Percentiles rank a stretch among this genome's conserved stretches.
Evolutionary conservation across 1,140 invertebrate genomes (phyloP).

Genomic region (Drosophila nannoptera): DNA sequence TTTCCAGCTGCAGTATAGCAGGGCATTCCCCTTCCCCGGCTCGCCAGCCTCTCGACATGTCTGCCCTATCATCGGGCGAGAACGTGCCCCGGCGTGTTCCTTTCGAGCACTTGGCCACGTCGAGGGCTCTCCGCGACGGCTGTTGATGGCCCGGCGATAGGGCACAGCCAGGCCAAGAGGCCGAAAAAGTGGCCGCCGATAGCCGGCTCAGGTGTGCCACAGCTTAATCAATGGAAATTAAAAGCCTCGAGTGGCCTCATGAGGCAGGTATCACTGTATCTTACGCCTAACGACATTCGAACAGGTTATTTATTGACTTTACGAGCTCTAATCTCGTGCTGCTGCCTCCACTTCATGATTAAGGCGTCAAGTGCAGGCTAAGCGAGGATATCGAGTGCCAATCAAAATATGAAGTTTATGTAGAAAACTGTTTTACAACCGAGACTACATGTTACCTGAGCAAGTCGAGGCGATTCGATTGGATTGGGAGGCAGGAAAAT

Average conservation of each 20-base stretch:
- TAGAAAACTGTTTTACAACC: not conserved
- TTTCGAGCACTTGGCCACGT: slow-evolving; percentile 61
- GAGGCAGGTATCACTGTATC: slow-evolving; percentile 29
- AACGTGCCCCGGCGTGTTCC: slow-evolving; percentile 38
- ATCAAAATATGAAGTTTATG: slow-evolving; percentile 24
- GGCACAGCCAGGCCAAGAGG: slow-evolving; percentile 50
- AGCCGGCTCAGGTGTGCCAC: slow-evolving; percentile 43
- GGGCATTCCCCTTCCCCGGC: no score
- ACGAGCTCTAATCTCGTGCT: slow-evolving; percentile 6
- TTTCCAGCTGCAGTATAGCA: no score
- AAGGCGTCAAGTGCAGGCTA: slow-evolving; percentile 69
- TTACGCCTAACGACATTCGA: slow-evolving; percentile 65
- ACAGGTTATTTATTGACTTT: slow-evolving; percentile 67
- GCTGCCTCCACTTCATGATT: slow-evolving; percentile 53
- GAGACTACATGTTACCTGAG: not conserved
- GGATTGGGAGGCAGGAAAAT: no score
- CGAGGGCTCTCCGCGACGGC: slow-evolving; percentile 25
- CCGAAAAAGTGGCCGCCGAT: slow-evolving; percentile 1
- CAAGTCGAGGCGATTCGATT: no score
- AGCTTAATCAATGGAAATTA: slow-evolving; percentile 68
- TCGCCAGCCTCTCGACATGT: not conserved
- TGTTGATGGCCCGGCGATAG: slow-evolving; percentile 59
- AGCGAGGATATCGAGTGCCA: slow-evolving; percentile 33
- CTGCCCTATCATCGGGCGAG: slow-evolving; percentile 4
- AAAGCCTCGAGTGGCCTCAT: slow-evolving; percentile 27